Percentiles rank a stretch among this genome's conserved stretches.
Conservation (phyloP, 2,888 invertebrate genomes). For the Sarcophaga subvicina region DNA sequence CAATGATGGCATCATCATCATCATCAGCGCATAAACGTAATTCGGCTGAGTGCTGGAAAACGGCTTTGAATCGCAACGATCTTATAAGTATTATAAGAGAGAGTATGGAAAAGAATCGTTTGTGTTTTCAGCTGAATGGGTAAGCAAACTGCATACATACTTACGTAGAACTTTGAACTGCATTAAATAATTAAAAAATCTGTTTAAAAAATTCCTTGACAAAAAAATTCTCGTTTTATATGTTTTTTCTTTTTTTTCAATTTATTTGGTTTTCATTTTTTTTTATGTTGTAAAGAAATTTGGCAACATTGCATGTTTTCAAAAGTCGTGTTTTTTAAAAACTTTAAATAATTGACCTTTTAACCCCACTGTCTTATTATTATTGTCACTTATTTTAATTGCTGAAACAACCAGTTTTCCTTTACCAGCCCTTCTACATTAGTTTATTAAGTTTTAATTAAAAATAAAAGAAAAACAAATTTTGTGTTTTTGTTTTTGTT, state of each 20-base stretch:
- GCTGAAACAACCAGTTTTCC: background rate
- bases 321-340: background rate
- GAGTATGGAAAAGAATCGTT: slow-evolving; percentile 95
- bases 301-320: slow-evolving; percentile 65
- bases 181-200: background rate
- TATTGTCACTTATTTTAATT: background rate
- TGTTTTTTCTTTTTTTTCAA: slow-evolving; percentile 36
- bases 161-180: background rate
- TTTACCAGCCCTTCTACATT: background rate
- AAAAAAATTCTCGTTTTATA: background rate
- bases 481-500: slow-evolving; percentile 70
- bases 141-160: slow-evolving; percentile 78
- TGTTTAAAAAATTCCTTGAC: background rate
- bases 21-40: slow-evolving; percentile 75
- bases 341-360: background rate
- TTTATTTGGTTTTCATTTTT: slow-evolving; percentile 27
- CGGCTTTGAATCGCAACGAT: slow-evolving; percentile 90
- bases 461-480: background rate
- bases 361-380: no score
- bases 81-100: slow-evolving; percentile 93
- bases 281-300: slow-evolving; percentile 55
- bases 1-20: slow-evolving; percentile 70
- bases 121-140: slow-evolving; percentile 92
- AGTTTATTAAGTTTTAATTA: no score
- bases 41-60: slow-evolving; percentile 84